Base-by-base conservation (phyloP, 30 jellyfish, hydroid and myxozoan species). In the Aurelia coerulea region DNA sequence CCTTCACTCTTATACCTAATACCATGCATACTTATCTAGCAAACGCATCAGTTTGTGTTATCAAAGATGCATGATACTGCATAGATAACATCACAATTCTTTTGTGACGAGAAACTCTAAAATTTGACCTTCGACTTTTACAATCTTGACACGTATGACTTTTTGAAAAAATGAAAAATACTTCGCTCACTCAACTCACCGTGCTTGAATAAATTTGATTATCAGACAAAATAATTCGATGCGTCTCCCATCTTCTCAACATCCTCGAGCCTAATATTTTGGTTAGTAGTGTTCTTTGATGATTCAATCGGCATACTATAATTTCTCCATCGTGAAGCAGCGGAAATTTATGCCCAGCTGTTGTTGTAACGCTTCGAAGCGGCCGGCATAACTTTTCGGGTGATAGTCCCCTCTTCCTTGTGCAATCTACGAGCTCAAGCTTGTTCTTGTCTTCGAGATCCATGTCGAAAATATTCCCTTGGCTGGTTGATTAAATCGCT, bases 231-330 rank as follows among this genome's bases (percentile, higher is more conserved):
- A 89, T 78, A 37, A 89, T 64, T 16, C 78, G 83, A 80, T 89
- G 97, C 29, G 92, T 72, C 73, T 89, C 97, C 97, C 97, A 81
- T 74, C 97, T 74, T 54, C 97, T 72, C n/a, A 89, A 85, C 52
- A 74, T 35, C 65, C 67, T 81, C 50, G 97, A 89, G 81, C 91
- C 90, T 18, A 89, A 64, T 16, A 89, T 60, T 81, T 89, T 89
- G 56, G 78, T 83, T 2, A 81, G 58, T 9, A 89, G 83, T 65
- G 97, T 59, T 39, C 90, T 69, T 69, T 74, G 89, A 39, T 89
- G 97, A 60, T 42, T 89, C 37, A 89, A 35, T 1, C 97, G 88
- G 59, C 97, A 89, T 13, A 81, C 97, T 14, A 56, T 76, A n/a
- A 89, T 88, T 23, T 89, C 97, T 29, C 93, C 92, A 80, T 89